Evolutionary conservation across 1,140 invertebrate species (phyloP), one percentile per base, ranked within the genome.

Genomic region (Gryon sp.): DNA sequence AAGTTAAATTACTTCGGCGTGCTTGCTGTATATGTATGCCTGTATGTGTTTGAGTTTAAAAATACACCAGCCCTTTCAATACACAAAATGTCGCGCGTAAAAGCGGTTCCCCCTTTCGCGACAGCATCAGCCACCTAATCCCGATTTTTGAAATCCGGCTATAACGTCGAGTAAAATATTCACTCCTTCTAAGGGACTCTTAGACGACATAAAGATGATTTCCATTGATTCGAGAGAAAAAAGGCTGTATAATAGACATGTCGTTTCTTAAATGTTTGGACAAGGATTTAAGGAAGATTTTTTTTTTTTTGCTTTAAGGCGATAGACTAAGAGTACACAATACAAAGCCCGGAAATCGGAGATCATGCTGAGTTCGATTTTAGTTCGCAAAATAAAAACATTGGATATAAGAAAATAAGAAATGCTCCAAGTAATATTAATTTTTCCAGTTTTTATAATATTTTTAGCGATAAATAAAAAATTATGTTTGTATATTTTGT

Each of bases 41-140:
- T n/a, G n/a, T n/a, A n/a, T n/a, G n/a, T n/a, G n/a, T n/a, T n/a
- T 26, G 46, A 41, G 52, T 36, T 59, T 59, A 69, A 69, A 69
- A 69, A 60, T 69, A 69, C 34, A 24, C 14, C 20, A 24, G 4
- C 19, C 38, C 59, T 24, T 19, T 22, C 38, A 43, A 28, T 46
- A 48, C 50, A 66, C 55, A 66, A 66, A 24, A 7, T 7, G 41
- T 60, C 28, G 9, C 14, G 18, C 18, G 36, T 30, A 63, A 50
- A 20, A 65, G 24, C 4, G 26, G 22, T 7, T 34, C 15, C 63
- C 46, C 48, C 14, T 28, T 43, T 52, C 0, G 7, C 50, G 2
- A 34, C 16, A 24, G 12, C 38, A 32, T 52, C 32, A 65, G 34
- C 14, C 12, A 26, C 30, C 50, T 68, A 68, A 68, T 68, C 65